Evolutionary conservation across 1,140 invertebrate species (phyloP).

Genomic region (Myzus persicae): DNA sequence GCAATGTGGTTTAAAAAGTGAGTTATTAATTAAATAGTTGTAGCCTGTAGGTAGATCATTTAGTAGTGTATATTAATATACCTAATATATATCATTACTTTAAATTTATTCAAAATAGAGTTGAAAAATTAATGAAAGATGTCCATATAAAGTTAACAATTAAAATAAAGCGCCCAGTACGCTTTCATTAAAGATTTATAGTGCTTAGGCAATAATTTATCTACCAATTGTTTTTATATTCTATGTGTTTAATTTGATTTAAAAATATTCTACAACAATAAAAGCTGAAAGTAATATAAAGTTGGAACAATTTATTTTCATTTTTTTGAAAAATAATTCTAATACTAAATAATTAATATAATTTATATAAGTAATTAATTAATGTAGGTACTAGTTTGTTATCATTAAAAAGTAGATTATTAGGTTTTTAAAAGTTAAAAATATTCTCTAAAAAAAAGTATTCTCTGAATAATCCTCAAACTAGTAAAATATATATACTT

Average conservation of each 20-base stretch:
- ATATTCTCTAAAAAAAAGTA: no score
- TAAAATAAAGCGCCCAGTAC: not conserved
- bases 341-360: not conserved
- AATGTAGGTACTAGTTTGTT: no score
- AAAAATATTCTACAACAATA: not conserved
- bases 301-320: not conserved
- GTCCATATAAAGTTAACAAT: not conserved
- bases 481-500: no score
- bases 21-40: slow-evolving; percentile 36
- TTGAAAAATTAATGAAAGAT: not conserved
- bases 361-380: not conserved
- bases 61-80: not conserved
- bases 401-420: no score
- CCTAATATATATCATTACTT: not conserved
- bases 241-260: not conserved
- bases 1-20: slow-evolving; percentile 46
- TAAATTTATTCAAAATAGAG: not conserved
- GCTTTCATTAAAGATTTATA: not conserved
- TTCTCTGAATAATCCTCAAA: no score
- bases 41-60: slow-evolving; percentile 26
- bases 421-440: no score
- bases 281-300: not conserved
- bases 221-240: not conserved
- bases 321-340: not conserved
- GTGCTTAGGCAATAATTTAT: not conserved